Evolutionary conservation across 2,797 vertebrate species (phyloP).

Genomic region (Myotis myotis): DNA sequence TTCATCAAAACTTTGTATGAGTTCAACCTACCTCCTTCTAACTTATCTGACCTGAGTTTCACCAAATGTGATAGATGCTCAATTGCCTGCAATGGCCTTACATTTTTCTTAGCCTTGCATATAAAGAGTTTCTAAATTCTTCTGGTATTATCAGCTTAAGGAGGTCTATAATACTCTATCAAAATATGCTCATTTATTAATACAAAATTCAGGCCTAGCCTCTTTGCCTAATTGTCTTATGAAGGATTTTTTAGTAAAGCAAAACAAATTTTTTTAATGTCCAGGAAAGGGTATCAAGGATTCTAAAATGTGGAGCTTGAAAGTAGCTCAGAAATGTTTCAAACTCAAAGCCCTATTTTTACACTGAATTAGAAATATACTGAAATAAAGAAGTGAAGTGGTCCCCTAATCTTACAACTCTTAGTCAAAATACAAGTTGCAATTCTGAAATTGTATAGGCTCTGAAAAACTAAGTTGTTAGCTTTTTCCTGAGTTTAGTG

Average conservation of each 20-base stretch:
- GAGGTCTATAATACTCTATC: neutral
- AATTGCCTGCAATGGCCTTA: neutral
- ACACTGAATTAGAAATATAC: neutral
- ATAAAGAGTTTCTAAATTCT: neutral
- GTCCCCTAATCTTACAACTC: neutral
- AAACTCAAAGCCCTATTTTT: neutral
- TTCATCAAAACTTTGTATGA: slow-evolving; percentile 33
- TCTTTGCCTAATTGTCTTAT: neutral
- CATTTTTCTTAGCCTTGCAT: neutral
- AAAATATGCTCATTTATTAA: neutral
- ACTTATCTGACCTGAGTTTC: neutral
- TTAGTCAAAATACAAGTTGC: neutral
- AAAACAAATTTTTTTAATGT: neutral
- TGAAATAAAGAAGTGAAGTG: neutral
- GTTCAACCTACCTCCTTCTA: neutral
- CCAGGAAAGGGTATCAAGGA: neutral
- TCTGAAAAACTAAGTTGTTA: neutral
- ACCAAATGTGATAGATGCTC: neutral
- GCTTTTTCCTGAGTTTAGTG: neutral
- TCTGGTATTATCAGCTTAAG: neutral
- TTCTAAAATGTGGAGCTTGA: neutral
- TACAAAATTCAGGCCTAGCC: neutral
- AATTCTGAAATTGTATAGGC: neutral
- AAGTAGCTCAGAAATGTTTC: neutral
- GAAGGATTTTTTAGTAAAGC: neutral